Evolutionary conservation across 2,888 invertebrate genomes (phyloP).

Genomic region (Blastobasis adustella): DNA sequence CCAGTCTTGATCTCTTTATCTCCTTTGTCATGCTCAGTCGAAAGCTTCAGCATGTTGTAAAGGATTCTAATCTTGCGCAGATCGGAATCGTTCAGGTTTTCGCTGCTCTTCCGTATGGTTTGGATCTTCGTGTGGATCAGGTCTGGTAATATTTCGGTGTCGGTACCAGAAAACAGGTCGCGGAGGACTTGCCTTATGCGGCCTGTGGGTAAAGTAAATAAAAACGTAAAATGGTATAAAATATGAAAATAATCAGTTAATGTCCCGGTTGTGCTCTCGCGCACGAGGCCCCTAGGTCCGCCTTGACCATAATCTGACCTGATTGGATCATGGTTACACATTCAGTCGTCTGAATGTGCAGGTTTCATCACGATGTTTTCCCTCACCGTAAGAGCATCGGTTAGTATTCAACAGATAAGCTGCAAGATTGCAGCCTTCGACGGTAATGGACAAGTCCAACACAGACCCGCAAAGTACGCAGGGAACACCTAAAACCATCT

Average conservation of each 20-base stretch:
- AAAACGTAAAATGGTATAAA: slow-evolving; percentile 7
- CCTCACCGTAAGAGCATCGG: too few species aligned
- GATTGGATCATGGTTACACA: too few species aligned
- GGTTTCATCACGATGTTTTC: neutral
- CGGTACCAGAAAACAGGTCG: slow-evolving; percentile 43
- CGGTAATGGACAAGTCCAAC: too few species aligned
- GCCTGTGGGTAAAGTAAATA: slow-evolving; percentile 9
- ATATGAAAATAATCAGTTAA: neutral
- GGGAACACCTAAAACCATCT: too few species aligned
- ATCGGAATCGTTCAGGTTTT: slow-evolving; percentile 36
- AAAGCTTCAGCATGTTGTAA: slow-evolving; percentile 51
- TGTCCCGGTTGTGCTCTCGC: neutral
- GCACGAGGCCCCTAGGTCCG: too few species aligned
- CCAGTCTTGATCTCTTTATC: slow-evolving; percentile 6
- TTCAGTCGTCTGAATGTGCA: too few species aligned
- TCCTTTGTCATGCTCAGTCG: slow-evolving; percentile 11
- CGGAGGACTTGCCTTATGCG: slow-evolving; percentile 47
- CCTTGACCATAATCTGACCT: too few species aligned
- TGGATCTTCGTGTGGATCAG: slow-evolving; percentile 51
- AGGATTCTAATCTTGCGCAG: slow-evolving; percentile 51
- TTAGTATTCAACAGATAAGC: too few species aligned
- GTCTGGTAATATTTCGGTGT: slow-evolving; percentile 39
- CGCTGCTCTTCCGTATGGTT: slow-evolving; percentile 30
- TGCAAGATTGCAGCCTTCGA: too few species aligned
- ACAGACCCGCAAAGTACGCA: too few species aligned